Conservation (phyloP, 2,797 vertebrate species). For the Galago senegalensis region DNA sequence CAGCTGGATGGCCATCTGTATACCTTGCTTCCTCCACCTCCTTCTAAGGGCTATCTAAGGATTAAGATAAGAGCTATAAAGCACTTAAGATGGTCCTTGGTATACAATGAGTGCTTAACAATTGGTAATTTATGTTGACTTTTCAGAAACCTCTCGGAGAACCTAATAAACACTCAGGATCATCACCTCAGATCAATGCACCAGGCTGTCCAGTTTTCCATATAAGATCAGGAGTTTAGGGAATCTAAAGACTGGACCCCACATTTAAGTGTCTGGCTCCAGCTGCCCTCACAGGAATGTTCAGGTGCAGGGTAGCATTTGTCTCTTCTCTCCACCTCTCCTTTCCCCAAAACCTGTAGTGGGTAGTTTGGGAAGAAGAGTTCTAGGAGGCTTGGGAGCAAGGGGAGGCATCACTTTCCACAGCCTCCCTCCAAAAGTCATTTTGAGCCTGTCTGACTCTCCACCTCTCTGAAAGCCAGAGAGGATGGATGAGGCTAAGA, state of each 20-base stretch:
- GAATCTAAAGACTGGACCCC: background rate
- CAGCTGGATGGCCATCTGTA: background rate
- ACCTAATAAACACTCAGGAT: background rate
- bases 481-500: background rate
- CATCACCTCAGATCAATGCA: background rate
- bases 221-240: background rate
- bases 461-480: background rate
- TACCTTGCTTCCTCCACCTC: background rate
- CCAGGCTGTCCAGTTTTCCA: background rate
- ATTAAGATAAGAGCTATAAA: background rate
- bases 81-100: background rate
- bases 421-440: background rate
- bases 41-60: background rate
- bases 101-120: conserved; percentile 17
- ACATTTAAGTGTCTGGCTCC: background rate
- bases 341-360: background rate
- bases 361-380: conserved; percentile 14
- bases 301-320: background rate
- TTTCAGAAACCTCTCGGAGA: conserved; percentile 51
- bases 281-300: background rate
- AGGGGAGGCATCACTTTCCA: background rate
- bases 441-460: background rate
- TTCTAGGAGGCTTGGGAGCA: background rate
- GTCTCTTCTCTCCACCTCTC: background rate
- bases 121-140: background rate